Percentiles rank a stretch among this genome's conserved stretches.
These are phyloP conservation scores for Saguinus midas DNA, from an alignment of 2,113 vertebrate genomes.

Conservation along the genomic window DNA sequence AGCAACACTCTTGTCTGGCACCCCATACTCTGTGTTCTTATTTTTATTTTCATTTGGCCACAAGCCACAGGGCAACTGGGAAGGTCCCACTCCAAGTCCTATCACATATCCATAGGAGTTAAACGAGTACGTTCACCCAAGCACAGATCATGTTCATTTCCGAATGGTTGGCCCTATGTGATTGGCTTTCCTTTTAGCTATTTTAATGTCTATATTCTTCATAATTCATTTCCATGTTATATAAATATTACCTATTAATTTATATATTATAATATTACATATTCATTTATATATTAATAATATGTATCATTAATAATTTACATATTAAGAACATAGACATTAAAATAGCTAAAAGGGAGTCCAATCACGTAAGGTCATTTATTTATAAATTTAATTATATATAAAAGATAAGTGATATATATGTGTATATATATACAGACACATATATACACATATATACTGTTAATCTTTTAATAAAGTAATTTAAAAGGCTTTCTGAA, in stretches of 20 bases:
- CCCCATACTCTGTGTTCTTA: background rate
- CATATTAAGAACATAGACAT: background rate
- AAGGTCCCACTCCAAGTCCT: background rate
- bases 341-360: background rate
- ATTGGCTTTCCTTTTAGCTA: background rate
- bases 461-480: background rate
- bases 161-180: background rate
- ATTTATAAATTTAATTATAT: no score
- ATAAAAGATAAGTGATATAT: no score
- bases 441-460: background rate
- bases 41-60: background rate
- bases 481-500: background rate
- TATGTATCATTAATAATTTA: no score
- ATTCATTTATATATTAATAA: no score
- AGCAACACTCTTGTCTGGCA: background rate
- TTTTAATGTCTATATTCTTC: background rate
- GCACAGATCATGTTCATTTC: background rate
- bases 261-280: no score
- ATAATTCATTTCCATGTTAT: background rate
- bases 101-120: background rate
- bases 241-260: no score
- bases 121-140: background rate
- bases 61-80: fast-evolving
- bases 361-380: background rate
- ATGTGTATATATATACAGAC: no score